Evolutionary conservation across 2,113 vertebrate genomes (phyloP).

Genomic region (Campylorhamphus procurvoides): DNA sequence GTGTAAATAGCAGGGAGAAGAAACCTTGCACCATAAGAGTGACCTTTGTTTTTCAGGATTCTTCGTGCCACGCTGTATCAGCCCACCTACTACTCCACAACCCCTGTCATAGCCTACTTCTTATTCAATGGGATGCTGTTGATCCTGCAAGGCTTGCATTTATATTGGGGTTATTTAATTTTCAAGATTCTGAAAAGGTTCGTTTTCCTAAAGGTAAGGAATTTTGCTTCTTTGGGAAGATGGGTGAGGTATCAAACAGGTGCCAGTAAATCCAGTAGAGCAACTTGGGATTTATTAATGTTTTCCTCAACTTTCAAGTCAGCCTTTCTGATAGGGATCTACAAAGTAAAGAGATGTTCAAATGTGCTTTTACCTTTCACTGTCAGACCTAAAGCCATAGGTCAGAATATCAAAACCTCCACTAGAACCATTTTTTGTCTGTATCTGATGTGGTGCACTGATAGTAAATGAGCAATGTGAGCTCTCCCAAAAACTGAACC

Average conservation of each 20-base stretch:
- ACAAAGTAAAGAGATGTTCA: not conserved
- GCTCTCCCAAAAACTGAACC: not conserved
- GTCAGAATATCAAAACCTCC: not conserved
- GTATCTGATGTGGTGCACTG: not conserved
- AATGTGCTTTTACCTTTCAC: not conserved
- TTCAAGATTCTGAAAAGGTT: slow-evolving; percentile 87
- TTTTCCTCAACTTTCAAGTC: not conserved
- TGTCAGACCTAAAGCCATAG: not conserved
- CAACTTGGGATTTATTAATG: not conserved
- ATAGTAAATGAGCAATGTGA: not conserved
- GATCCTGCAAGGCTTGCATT: slow-evolving; percentile 84
- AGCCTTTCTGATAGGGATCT: not conserved
- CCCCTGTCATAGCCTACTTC: slow-evolving; percentile 89
- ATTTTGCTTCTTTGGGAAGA: not conserved
- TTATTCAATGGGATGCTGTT: slow-evolving; percentile 89
- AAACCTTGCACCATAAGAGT: not conserved
- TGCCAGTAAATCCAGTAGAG: not conserved
- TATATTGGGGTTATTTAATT: slow-evolving; percentile 93
- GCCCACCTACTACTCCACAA: slow-evolving; percentile 78
- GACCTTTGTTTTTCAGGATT: slow-evolving; percentile 78
- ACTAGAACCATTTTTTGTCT: not conserved
- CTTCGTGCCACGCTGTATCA: slow-evolving; percentile 88
- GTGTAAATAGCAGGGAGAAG: not conserved
- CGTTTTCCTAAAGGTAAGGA: slow-evolving; percentile 85
- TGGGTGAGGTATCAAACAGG: not conserved